Evolutionary conservation across 1,140 invertebrate species (phyloP).

Genomic region (Leptinotarsa lineolata): DNA sequence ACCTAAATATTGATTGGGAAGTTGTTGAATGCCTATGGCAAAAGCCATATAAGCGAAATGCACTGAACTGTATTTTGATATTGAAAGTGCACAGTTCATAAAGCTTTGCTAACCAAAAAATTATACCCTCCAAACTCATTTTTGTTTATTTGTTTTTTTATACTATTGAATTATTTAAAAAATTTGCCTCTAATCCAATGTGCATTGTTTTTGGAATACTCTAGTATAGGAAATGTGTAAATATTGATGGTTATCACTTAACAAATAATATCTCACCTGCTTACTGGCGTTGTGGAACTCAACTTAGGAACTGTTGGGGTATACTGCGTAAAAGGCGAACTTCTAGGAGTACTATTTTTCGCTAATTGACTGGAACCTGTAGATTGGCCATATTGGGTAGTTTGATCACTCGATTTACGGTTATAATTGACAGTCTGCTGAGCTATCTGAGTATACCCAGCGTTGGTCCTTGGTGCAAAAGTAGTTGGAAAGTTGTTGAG

Average conservation of each 20-base stretch:
- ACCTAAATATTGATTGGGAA: too few species aligned
- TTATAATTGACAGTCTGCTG: constrained; percentile 45
- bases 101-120: too few species aligned
- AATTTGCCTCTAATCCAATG: too few species aligned
- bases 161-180: too few species aligned
- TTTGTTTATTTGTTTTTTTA: too few species aligned
- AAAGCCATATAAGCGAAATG: too few species aligned
- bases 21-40: too few species aligned
- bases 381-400: constrained; percentile 23
- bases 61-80: too few species aligned
- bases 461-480: constrained; percentile 49
- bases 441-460: constrained; percentile 44
- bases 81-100: too few species aligned
- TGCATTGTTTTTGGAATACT: too few species aligned
- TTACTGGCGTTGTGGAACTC: constrained; percentile 49
- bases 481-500: constrained; percentile 46
- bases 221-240: too few species aligned
- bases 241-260: background rate
- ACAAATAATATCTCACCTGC: constrained; percentile 23
- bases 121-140: too few species aligned
- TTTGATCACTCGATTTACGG: constrained; percentile 17
- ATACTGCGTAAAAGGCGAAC: constrained; percentile 51
- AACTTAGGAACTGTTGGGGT: constrained; percentile 55
- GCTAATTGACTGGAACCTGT: background rate
- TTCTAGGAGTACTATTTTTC: constrained; percentile 44